Percentiles rank a stretch among this genome's conserved stretches.
phyloP scores from a whole-genome alignment of 2,113 vertebrate genomes.

The Macrotis lagotis region DNA sequence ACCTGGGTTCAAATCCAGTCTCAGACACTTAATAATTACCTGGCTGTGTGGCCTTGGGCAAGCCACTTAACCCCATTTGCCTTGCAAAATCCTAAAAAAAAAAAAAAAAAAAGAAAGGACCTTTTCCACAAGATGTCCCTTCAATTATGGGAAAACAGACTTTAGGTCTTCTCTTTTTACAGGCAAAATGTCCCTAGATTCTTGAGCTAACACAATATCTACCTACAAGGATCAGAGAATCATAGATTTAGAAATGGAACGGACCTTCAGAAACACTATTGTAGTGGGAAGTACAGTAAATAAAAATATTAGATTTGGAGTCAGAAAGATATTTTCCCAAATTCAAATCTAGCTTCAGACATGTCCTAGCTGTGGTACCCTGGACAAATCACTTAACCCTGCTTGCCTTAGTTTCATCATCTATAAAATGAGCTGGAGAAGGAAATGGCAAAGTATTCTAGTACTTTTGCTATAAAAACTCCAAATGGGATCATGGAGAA shows the following conservation, averaged over 20 bases:
- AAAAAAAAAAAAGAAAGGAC: not conserved
- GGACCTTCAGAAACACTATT: not conserved
- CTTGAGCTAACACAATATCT: not conserved
- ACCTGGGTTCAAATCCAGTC: too few species aligned
- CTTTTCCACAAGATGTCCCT: not conserved
- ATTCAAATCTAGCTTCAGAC: not conserved
- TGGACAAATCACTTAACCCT: not conserved
- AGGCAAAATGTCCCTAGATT: not conserved
- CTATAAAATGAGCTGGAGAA: not conserved
- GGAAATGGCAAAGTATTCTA: not conserved
- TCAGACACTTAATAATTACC: too few species aligned
- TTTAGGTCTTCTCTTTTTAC: not conserved
- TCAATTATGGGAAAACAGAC: not conserved
- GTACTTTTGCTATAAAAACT: not conserved
- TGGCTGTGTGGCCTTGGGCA: too few species aligned
- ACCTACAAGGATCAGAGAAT: not conserved
- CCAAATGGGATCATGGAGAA: not conserved
- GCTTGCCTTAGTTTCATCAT: not conserved
- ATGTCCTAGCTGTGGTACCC: not conserved
- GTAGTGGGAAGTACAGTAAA: too few species aligned
- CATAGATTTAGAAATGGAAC: not conserved
- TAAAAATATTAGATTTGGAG: too few species aligned
- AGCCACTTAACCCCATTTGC: too few species aligned
- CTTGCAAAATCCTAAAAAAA: too few species aligned
- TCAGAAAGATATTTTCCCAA: not conserved